Evolutionary conservation across 2,797 vertebrate genomes (phyloP), one percentile per base, ranked within the genome.

Genomic region (Sphenodon punctatus): DNA sequence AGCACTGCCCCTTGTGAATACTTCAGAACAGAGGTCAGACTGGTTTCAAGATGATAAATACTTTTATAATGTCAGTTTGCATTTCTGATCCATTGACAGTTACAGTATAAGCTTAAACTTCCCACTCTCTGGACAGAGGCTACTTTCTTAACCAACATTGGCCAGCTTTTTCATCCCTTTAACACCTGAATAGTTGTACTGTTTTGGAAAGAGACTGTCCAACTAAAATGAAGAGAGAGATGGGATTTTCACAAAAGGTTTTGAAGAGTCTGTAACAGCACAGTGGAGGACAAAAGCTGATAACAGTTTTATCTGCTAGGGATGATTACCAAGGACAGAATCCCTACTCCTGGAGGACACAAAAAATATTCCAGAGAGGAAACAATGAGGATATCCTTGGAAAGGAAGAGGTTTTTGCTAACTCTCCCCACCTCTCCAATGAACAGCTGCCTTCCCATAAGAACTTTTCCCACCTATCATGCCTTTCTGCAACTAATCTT

Each of bases 51-150:
- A 82, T 23, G 20, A 72, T 14, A 77, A 84, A 85, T 67, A 78
- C 53, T 80, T 79, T 17, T 68, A 81, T 22, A 17, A 11, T 4
- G 8, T 9, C 12, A 63, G 16, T 70, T 25, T 30, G 25, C 63
- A 46, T 10, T 14, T 72, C 81, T 89, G 90, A 84, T 82, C 88
- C 76, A 65, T 75, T 80, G 58, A 64, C 38, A 65, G 45, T 23
- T 8, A 38, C 63, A 58, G 17, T 11, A 56, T 17, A 53, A 55
- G 49, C 60, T 71, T 41, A 16, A 70, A n/a, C 7, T 30, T 43
- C 34, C n/a, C 20, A 10, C 58, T 68, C 34, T 78, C 75, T 53
- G 2, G 3, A 74, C 34, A 56, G 51, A 66, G 70, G 16, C 25
- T 58, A 25, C 25, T 51, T 77, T 61, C 72, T 46, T 34, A 64